A percentile compares a stretch with the other conserved stretches of the same genome.
These are phyloP conservation scores for Labia minor DNA, from an alignment of 2,888 invertebrate genomes.

Conservation along the genomic window DNA sequence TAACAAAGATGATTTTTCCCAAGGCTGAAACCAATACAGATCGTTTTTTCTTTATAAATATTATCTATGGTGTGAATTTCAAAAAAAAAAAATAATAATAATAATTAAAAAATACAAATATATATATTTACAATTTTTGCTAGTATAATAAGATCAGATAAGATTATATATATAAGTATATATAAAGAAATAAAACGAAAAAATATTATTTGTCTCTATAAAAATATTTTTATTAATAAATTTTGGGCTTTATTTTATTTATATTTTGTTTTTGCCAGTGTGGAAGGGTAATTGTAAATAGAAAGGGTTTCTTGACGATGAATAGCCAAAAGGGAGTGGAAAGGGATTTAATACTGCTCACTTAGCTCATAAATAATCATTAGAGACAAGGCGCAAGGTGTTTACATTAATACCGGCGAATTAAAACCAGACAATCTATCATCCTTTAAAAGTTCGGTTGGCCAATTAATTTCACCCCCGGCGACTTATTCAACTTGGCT, in stretches of 20 bases:
- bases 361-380: conserved; percentile 1
- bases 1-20: too few species aligned
- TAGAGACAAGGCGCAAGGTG: not conserved
- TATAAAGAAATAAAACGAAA: too few species aligned
- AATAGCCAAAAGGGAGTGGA: not conserved
- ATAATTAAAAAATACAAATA: too few species aligned
- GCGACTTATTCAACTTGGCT: not conserved
- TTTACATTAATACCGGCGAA: conserved; percentile 13
- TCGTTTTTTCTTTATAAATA: too few species aligned
- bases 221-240: too few species aligned
- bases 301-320: not conserved
- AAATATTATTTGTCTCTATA: too few species aligned
- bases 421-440: conserved; percentile 4
- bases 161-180: too few species aligned
- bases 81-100: too few species aligned
- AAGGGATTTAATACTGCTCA: not conserved
- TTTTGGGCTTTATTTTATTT: not conserved
- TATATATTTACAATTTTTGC: too few species aligned
- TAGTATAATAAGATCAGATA: too few species aligned
- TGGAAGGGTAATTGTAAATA: not conserved
- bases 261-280: not conserved
- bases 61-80: too few species aligned
- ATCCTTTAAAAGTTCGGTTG: not conserved
- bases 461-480: conserved; percentile 3
- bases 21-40: too few species aligned